Conservation (phyloP, 2,888 invertebrate species). For the Eristalinus sepulchralis region DNA sequence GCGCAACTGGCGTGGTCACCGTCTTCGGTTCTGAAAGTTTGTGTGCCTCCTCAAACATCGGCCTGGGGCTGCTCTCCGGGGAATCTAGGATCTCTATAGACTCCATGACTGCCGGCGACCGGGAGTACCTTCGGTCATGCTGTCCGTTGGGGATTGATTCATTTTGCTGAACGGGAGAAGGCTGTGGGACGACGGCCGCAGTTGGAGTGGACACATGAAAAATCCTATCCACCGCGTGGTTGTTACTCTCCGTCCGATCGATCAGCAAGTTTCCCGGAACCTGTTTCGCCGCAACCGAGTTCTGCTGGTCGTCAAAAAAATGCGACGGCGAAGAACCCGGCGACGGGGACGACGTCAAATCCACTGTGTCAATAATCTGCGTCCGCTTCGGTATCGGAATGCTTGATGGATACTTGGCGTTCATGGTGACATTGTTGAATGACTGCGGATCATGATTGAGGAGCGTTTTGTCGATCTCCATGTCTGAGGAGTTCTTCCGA, state of each 20-base stretch:
- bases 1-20: neutral
- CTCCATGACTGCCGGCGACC: slow-evolving; percentile 72
- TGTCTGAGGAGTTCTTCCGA: slow-evolving; percentile 76
- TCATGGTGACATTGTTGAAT: slow-evolving; percentile 76
- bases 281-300: slow-evolving; percentile 45
- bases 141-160: slow-evolving; percentile 39
- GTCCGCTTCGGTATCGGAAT: slow-evolving; percentile 49
- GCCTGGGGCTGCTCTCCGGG: slow-evolving; percentile 77
- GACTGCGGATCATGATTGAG: slow-evolving; percentile 78
- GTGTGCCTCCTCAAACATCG: slow-evolving; percentile 33
- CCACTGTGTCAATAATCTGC: slow-evolving; percentile 77
- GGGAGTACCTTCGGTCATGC: slow-evolving; percentile 15
- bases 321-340: slow-evolving; percentile 78
- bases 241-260: slow-evolving; percentile 70
- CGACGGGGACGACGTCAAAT: slow-evolving; percentile 79
- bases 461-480: slow-evolving; percentile 79
- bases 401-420: slow-evolving; percentile 56
- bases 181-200: neutral
- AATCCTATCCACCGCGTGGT: slow-evolving; percentile 72
- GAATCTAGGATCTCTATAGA: slow-evolving; percentile 79
- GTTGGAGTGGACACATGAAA: slow-evolving; percentile 23
- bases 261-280: slow-evolving; percentile 66
- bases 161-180: neutral
- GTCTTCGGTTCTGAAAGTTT: neutral
- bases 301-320: slow-evolving; percentile 68